phyloP scores from a whole-genome alignment of 2,888 invertebrate species.

The Pammene aurita region DNA sequence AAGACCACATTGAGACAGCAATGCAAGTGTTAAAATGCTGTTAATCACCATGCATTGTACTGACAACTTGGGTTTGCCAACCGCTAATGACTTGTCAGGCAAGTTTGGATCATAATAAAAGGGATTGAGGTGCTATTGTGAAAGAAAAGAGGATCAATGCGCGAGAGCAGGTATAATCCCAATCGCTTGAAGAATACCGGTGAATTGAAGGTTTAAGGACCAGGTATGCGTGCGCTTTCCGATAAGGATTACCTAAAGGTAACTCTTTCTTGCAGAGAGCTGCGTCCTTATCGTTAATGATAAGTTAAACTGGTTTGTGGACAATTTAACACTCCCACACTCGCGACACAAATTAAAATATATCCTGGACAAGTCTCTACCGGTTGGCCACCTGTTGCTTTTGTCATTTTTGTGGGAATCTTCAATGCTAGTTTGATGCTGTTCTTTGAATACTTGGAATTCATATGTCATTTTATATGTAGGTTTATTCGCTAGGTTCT shows the following conservation, averaged over 20 bases:
- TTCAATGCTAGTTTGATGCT: constrained; percentile 11
- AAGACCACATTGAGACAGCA: constrained; percentile 39
- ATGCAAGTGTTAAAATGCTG: constrained; percentile 33
- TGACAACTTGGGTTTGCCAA: constrained; percentile 4
- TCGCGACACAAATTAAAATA: background rate
- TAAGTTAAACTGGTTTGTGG: background rate
- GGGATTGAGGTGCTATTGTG: constrained; percentile 10
- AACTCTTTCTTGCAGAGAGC: no score
- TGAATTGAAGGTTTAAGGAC: background rate
- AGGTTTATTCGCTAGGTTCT: no score
- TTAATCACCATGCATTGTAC: constrained; percentile 39
- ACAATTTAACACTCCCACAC: background rate
- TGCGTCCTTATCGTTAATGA: background rate
- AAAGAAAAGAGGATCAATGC: background rate
- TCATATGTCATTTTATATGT: background rate
- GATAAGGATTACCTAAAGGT: no score
- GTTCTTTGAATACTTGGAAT: constrained; percentile 17
- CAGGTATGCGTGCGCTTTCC: background rate
- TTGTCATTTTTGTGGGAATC: constrained; percentile 37
- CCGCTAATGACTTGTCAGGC: constrained; percentile 6
- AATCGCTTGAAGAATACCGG: background rate
- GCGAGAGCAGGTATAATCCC: constrained; percentile 10
- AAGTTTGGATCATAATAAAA: constrained; percentile 18
- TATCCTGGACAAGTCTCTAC: constrained; percentile 24
- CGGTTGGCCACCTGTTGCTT: constrained; percentile 33